phyloP scores from a whole-genome alignment of 2,113 vertebrate species.

The Cebidichthys violaceus region DNA sequence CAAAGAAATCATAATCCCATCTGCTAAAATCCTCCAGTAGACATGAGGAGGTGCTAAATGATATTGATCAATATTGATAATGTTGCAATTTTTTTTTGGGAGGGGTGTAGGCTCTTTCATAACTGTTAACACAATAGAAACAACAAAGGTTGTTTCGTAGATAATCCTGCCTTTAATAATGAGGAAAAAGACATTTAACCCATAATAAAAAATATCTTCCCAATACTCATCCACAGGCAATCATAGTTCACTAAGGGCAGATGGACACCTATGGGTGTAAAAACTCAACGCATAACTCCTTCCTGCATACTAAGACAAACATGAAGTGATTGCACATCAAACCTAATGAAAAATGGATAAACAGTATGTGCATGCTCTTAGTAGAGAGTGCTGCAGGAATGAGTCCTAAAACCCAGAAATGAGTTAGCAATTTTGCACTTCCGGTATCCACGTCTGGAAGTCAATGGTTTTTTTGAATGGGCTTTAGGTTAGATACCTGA shows the following conservation, averaged over 20 bases:
- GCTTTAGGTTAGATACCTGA: neutral
- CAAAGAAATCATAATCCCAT: conserved; percentile 5
- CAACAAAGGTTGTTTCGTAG: neutral
- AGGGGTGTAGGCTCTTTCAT: neutral
- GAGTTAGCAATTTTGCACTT: neutral
- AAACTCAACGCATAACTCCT: neutral
- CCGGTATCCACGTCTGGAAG: neutral
- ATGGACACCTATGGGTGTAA: conserved; percentile 9
- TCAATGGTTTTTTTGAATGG: neutral
- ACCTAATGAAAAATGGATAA: neutral
- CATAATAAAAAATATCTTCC: neutral
- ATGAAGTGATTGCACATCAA: conserved; percentile 1
- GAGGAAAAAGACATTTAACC: neutral
- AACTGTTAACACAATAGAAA: neutral
- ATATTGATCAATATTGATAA: neutral
- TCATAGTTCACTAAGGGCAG: neutral
- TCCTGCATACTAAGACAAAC: neutral
- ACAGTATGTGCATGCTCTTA: neutral
- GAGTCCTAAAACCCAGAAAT: neutral
- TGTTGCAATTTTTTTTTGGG: neutral
- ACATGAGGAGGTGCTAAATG: conserved; percentile 1
- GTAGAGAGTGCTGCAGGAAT: neutral
- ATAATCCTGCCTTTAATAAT: neutral
- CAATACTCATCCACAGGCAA: neutral
- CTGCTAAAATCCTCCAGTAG: neutral